Base-by-base conservation (phyloP, 2,797 vertebrate species). In the Ptychadena robeensis region DNA sequence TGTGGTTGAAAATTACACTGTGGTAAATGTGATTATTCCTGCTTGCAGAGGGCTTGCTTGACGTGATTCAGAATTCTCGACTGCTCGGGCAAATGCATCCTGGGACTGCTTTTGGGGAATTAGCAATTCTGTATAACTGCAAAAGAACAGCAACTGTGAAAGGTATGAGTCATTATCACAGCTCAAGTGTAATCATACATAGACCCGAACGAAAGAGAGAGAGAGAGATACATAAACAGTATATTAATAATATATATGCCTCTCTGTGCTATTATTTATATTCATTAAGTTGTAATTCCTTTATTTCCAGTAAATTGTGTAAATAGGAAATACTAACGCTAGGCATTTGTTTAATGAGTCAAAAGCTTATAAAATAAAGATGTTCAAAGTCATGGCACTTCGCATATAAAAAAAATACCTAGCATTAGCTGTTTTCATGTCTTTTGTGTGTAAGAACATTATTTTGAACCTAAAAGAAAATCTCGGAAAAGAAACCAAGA, bases 51-150 rank as follows among this genome's bases (percentile, higher is more conserved):
- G 94, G 94, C 53, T 84, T 94, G 73, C 88, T 95, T 85, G 92
- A 94, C 81, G 94, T 95, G 22, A 90, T 91, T 38, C 94, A 95
- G 88, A 93, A 90, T 67, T 92, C 91, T 25, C 94, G 92, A 75
- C 83, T 92, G 9, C 87, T 95, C 38, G 93, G 94, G 11, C 90
- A 94, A 85, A 94, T 95, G 93, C 88, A 64, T 37, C 91, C 94
- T 27, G 93, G 93, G 22, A 94, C 94, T 4, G 94, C 92, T 0
- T 95, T 95, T 73, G 94, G 94, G 79, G 94, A 95, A 87, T 86
- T 95, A 86, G 94, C 94, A 35, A 94, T 95, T 31, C 87, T 95
- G 31, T 95, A 95, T 89, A 95, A 95, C 88, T 95, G 94, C 80
- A 94, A 94, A 82, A 91, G 94, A 87, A 95, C 94, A 22, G 94